Base-by-base conservation (phyloP, 2,888 invertebrate species). In the Thereva nobilitata region DNA sequence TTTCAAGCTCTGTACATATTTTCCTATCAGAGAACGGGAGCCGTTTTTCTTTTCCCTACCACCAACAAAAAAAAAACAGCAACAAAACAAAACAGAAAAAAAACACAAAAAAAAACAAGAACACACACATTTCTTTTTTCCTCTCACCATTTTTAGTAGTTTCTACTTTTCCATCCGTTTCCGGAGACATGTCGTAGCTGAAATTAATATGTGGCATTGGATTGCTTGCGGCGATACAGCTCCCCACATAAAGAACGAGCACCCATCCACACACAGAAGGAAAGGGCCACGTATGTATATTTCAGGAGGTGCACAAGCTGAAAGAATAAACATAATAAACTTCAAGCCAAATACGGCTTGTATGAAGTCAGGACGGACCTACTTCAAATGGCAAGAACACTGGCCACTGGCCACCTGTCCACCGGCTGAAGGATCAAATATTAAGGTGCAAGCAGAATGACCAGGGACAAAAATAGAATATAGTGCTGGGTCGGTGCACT, bases 101-200 rank as follows among this genome's bases (percentile, higher is more conserved):
- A 23, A 23, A 23, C 23, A 23, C 23, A 23, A 1, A 23, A 23
- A 23, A 23, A 23, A 23, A 23, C 1, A 23, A 23, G 23, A 23
- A 23, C 23, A 23, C 23, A 23, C 23, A 23, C 23, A 23, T 23
- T 23, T 23, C 37, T 44, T 56, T 56, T 56, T 56, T 56, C 44
- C 56, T 56, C 55, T 56, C 56, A 34, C 56, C 23, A 44, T 56
- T 56, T 56, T 56, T 35, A 42, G 44, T 9, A 44, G n/a, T 56
- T 56, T 56, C 44, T 56, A 34, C 35, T n/a, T n/a, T 34, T 47
- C 47, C 56, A 44, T 56, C 56, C 56, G 45, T 41, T 56, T 56
- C 56, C 56, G 56, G 56, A 44, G 56, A 56, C 56, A 56, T 56
- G 56, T 56, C 44, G 35, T 56, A 44, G 56, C 44, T 56, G 56